These are phyloP conservation scores for Poecilia wingei DNA, from an alignment of 2,797 vertebrate genomes.

Conservation along the genomic window DNA sequence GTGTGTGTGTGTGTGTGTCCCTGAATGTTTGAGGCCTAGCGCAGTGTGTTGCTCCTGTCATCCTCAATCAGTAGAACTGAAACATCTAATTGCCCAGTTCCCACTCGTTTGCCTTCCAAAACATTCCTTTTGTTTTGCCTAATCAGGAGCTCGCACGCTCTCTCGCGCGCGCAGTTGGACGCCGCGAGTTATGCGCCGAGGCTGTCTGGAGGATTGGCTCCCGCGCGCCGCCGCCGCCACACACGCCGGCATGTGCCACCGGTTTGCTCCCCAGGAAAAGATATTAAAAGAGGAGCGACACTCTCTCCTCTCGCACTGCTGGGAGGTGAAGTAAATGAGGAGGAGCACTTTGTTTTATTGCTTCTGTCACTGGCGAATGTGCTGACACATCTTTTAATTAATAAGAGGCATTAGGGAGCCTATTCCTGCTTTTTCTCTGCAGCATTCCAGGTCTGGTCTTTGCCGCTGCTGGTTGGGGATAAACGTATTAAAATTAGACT, in stretches of 20 bases:
- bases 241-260: conserved; percentile 3
- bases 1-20: conserved; percentile 22
- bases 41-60: conserved; percentile 78
- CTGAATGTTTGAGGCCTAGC: conserved; percentile 38
- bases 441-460: conserved; percentile 13
- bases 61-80: conserved; percentile 81
- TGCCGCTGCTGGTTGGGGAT: background rate
- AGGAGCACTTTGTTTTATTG: conserved; percentile 66
- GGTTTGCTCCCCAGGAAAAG: background rate
- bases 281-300: conserved; percentile 19
- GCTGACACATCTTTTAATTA: conserved; percentile 69
- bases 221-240: background rate
- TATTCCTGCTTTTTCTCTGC: conserved; percentile 33
- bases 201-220: conserved; percentile 21
- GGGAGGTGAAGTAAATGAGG: conserved; percentile 60
- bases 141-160: conserved; percentile 59
- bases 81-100: conserved; percentile 79
- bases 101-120: conserved; percentile 78
- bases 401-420: conserved; percentile 50
- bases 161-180: conserved; percentile 22
- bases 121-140: conserved; percentile 74
- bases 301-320: conserved; percentile 26
- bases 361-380: conserved; percentile 58
- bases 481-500: conserved; percentile 13
- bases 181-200: conserved; percentile 13